Base-by-base conservation (phyloP, 2,888 invertebrate genomes). In the Drosophila helvetica region DNA sequence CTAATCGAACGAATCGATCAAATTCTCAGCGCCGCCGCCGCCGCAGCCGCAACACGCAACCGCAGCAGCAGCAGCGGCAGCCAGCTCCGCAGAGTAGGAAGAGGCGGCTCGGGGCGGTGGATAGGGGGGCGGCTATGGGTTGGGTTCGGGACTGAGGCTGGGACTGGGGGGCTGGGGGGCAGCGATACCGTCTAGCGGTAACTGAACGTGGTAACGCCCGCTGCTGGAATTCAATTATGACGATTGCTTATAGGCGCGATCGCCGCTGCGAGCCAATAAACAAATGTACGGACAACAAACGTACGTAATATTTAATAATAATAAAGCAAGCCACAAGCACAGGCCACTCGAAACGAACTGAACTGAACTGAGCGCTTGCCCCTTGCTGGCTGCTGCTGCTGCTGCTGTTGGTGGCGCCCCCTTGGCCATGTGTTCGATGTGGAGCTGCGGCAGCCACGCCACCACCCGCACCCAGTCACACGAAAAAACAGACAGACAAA, bases 191-290 rank as follows among this genome's bases (percentile, higher is more conserved):
- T 45, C 66, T 63, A 66, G 77, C 71, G 78, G 80, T 83, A 77
- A 75, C 83, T 61, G 75, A 65, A 69, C 83, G 83, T 52, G 74
- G 76, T 77, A 78, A 83, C 86, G 85, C 90, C 86, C 83, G 90
- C 85, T 86, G 82, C 82, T 89, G 89, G 90, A 89, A 89, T 89
- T 89, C 88, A 90, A 87, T 89, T 89, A 90, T 87, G 89, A 88
- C 83, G 79, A 85, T 78, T 77, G 74, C 46, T 53, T 69, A 59
- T 59, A 71, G 80, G 78, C 80, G 81, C 74, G 52, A 67, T 68
- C 67, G 62, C 63, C 67, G 62, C 86, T 73, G 77, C 84, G 64
- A 79, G 84, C 77, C 82, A 79, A 80, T 87, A 84, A 77, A 79
- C 88, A 85, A 86, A 82, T 80, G 88, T 73, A 87, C 74, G 38